Percentiles rank a stretch among this genome's conserved stretches.
Evolutionary conservation across 1,140 invertebrate genomes (phyloP).

Genomic region (Zeugodacus cucurbitae): DNA sequence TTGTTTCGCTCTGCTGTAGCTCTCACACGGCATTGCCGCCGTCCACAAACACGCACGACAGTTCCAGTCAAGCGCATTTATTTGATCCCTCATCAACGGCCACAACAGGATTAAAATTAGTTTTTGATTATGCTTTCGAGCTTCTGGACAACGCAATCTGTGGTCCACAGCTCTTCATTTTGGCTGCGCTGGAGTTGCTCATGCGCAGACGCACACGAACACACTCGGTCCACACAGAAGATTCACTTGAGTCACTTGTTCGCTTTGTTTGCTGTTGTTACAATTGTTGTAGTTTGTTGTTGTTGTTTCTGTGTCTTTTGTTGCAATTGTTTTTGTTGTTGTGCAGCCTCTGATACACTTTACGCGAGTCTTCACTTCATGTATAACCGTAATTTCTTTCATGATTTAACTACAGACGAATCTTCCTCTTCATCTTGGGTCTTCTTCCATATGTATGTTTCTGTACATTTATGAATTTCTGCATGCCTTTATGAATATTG

Average conservation of each 20-base stretch:
- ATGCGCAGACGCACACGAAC: background rate
- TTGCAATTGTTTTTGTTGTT: background rate
- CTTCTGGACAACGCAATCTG: conserved; percentile 66
- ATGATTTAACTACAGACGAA: background rate
- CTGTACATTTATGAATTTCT: background rate
- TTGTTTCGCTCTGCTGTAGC: background rate
- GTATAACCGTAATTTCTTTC: background rate
- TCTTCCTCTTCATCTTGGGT: background rate
- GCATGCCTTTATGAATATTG: conserved; percentile 29
- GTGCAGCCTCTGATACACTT: background rate
- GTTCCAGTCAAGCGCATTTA: conserved; percentile 32
- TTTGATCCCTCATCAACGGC: conserved; percentile 43
- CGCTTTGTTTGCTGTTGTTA: background rate
- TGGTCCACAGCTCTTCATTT: conserved; percentile 43
- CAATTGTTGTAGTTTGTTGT: too few species aligned
- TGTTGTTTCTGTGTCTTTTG: too few species aligned
- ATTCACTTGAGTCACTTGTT: background rate
- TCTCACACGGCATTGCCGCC: background rate
- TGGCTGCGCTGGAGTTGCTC: background rate
- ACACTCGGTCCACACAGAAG: background rate
- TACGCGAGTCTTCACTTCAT: background rate
- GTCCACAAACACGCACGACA: background rate
- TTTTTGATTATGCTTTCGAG: conserved; percentile 67
- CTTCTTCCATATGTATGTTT: background rate
- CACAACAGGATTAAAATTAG: conserved; percentile 64